Base-by-base conservation (phyloP, 2,888 invertebrate species). In the Drosophila robusta region DNA sequence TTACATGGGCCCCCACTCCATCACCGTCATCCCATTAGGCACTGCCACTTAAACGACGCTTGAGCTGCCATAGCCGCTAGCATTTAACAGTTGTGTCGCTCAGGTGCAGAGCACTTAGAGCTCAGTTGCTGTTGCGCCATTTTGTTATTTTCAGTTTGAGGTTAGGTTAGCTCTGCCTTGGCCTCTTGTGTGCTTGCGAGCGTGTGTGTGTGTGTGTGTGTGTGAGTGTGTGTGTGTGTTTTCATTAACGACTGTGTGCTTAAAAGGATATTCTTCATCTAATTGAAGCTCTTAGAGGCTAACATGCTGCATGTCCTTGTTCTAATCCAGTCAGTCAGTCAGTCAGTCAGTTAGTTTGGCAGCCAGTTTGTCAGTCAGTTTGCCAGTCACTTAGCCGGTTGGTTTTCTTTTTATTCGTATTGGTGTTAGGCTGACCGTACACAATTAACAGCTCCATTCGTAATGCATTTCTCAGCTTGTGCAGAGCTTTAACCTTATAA, bases 31-130 rank as follows among this genome's bases (percentile, higher is more conserved):
- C n/a, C n/a, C 16, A 45, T 46, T 34, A 34, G 41, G n/a, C 26
- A 22, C 44, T 49, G 56, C 32, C 74, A 74, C 72, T 75, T 75
- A 62, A 73, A 75, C 70, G 75, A 14, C 70, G 70, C 56, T 75
- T 78, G 60, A 78, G 75, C 61, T 52, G 62, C 61, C 50, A 34
- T 44, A 52, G 58, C 65, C 73, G 72, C 29, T 52, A 64, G 72
- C 65, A 49, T 60, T 75, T 57, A 61, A 51, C 61, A 42, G 70
- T 54, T 72, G 36, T 66, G 42, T 49, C 32, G 44, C 70, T 57
- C 70, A 63, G 76, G 62, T 58, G 70, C 52, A 70, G 41, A 22
- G 39, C 60, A 62, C 62, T 45, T 36, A 47, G 56, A 36, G 38
- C 45, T 32, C 11, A 6, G 26, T 45, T 26, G 36, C 18, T 22